Evolutionary conservation across 2,113 vertebrate genomes (phyloP).

Genomic region (Brachyistius frenatus): DNA sequence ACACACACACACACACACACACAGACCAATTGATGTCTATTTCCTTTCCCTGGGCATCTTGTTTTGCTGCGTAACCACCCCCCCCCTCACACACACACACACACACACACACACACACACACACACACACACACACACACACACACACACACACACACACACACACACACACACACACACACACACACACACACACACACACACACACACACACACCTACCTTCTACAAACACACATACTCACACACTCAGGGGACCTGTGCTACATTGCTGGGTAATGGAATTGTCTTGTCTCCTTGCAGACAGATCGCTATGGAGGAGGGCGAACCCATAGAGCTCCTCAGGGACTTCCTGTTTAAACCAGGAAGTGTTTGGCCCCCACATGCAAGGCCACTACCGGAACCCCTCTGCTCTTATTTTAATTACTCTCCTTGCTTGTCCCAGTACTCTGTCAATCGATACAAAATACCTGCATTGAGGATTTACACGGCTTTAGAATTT

Average conservation of each 20-base stretch:
- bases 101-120: constrained; percentile 37
- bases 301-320: constrained; percentile 63
- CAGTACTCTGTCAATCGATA: constrained; percentile 32
- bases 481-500: not conserved
- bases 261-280: constrained; percentile 75
- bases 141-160: constrained; percentile 24
- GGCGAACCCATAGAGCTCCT: constrained; percentile 49
- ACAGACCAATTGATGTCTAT: constrained; percentile 55
- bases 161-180: constrained; percentile 27
- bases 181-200: constrained; percentile 23
- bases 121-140: not conserved
- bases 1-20: constrained; percentile 20
- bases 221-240: constrained; percentile 13
- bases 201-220: too few relatives aligned
- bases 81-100: not conserved
- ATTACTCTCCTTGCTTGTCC: constrained; percentile 46
- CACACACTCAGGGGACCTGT: constrained; percentile 59
- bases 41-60: constrained; percentile 55
- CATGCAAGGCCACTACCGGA: constrained; percentile 50
- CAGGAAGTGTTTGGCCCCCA: constrained; percentile 54
- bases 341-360: constrained; percentile 67
- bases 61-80: constrained; percentile 42
- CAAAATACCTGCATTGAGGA: constrained; percentile 34
- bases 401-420: constrained; percentile 53
- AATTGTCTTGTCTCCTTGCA: constrained; percentile 76